Evolutionary conservation across 2,113 vertebrate species (phyloP), one percentile per base, ranked within the genome.

Genomic region (Pachypanchax playfairii): DNA sequence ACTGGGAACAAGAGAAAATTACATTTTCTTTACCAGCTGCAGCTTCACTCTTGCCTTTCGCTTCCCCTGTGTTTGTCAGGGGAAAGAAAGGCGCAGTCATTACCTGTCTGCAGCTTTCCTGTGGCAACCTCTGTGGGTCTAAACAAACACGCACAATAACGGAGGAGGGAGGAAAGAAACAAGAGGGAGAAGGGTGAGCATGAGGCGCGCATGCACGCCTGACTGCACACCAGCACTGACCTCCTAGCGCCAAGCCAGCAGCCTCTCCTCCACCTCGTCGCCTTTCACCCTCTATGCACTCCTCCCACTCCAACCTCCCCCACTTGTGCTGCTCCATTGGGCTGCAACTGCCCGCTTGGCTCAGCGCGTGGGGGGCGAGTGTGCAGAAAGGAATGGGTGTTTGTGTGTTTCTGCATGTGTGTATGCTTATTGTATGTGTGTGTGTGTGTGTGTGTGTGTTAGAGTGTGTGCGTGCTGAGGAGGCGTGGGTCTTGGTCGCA

Each of bases 301-400:
- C 22, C 81, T 11, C 53, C 52, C 61, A 48, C 62, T 26, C 69
- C 64, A 31, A 44, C 29, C 24, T 0, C 7, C 55, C 44, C 64
- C 71, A 83, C 82, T 80, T 87, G 84, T 86, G 88, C 84, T 83
- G 91, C 90, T 91, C 83, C 91, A 91, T 72, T 90, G 89, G 84
- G 81, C 86, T 85, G 91, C 88, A 88, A 92, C 90, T 87, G 88
- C 88, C 85, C 65, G 76, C 88, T 90, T 78, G 81, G 69, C 87
- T 89, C 87, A 79, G 79, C 77, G 70, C 78, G 83, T 83, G 81
- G 78, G 89, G 87, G 86, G 81, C 44, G 44, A 73, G 79, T 59
- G 86, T 74, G 76, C 46, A 47, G 68, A 58, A 38, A 54, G 59
- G 74, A 43, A 28, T 79, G 56, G 33, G 43, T 43, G 50, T 20